These are phyloP conservation scores for Zaprionus nigranus DNA, from an alignment of 1,140 invertebrate species.

Conservation along the genomic window DNA sequence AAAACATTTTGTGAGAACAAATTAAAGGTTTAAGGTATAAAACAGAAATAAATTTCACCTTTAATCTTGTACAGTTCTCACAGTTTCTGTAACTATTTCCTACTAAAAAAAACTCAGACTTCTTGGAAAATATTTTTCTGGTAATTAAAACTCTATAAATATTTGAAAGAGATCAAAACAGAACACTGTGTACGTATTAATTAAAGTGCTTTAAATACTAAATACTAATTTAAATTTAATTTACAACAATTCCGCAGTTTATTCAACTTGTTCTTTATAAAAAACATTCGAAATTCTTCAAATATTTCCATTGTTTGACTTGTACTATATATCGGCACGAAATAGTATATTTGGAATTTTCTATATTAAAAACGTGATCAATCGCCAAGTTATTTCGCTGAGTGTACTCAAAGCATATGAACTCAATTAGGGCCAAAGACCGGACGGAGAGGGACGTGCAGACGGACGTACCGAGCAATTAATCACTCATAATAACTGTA, in stretches of 20 bases:
- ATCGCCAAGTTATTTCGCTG: background rate
- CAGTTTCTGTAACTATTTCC: no score
- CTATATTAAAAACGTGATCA: background rate
- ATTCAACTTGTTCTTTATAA: no score
- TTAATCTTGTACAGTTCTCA: no score
- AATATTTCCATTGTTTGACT: background rate
- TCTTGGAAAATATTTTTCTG: no score
- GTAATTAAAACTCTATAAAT: no score
- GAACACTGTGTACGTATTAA: no score
- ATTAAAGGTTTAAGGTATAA: no score
- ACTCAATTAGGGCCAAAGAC: slow-evolving; percentile 68
- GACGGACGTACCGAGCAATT: slow-evolving; percentile 44
- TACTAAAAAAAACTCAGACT: no score
- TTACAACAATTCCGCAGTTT: background rate
- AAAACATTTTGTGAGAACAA: no score
- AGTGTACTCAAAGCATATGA: slow-evolving; percentile 39
- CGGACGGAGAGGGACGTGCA: slow-evolving; percentile 40
- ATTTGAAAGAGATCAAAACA: no score
- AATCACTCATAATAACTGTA: slow-evolving; percentile 59
- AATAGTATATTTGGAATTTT: background rate
- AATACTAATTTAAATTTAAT: background rate
- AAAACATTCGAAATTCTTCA: background rate
- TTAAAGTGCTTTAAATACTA: background rate
- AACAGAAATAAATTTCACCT: no score
- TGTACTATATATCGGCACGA: background rate